phyloP scores from a whole-genome alignment of 1,140 invertebrate genomes.

The Drosophila arizonae region DNA sequence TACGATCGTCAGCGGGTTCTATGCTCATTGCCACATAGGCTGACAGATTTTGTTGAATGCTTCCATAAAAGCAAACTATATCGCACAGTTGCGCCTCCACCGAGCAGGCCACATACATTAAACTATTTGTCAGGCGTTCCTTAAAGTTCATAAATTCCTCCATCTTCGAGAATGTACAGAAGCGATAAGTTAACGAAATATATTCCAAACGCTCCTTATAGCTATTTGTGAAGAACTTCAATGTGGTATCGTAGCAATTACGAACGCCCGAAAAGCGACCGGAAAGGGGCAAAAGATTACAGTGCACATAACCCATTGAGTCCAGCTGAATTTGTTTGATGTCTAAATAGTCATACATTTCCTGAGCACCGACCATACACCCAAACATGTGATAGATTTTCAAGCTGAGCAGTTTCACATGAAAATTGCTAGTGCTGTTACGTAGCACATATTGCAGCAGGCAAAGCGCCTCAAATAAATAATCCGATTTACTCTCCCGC shows the following conservation, averaged over 20 bases:
- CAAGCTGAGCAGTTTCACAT: conserved; percentile 89
- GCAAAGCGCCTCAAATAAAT: conserved; percentile 86
- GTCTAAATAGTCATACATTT: conserved; percentile 89
- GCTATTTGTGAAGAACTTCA: conserved; percentile 94
- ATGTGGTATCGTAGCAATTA: conserved; percentile 87
- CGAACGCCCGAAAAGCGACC: conserved; percentile 87
- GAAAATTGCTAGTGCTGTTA: conserved; percentile 90
- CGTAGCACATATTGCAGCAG: conserved; percentile 88
- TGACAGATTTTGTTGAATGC: conserved; percentile 69
- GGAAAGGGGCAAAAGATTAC: conserved; percentile 87
- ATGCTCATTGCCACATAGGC: conserved; percentile 82
- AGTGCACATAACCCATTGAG: conserved; percentile 93
- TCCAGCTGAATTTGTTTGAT: conserved; percentile 97
- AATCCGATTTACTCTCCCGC: conserved; percentile 85
- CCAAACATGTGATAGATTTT: conserved; percentile 89
- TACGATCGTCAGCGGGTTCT: conserved; percentile 83
- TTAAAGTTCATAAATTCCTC: conserved; percentile 94
- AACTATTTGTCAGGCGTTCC: conserved; percentile 91
- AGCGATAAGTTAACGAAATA: conserved; percentile 95
- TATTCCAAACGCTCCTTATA: conserved; percentile 96
- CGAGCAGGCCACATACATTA: conserved; percentile 90
- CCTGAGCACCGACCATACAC: conserved; percentile 87
- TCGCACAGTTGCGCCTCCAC: conserved; percentile 92
- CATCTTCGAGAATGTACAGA: conserved; percentile 96
- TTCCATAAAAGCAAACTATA: conserved; percentile 84